Evolutionary conservation across 2,113 vertebrate genomes (phyloP).

Genomic region (Ardeotis arabs): DNA sequence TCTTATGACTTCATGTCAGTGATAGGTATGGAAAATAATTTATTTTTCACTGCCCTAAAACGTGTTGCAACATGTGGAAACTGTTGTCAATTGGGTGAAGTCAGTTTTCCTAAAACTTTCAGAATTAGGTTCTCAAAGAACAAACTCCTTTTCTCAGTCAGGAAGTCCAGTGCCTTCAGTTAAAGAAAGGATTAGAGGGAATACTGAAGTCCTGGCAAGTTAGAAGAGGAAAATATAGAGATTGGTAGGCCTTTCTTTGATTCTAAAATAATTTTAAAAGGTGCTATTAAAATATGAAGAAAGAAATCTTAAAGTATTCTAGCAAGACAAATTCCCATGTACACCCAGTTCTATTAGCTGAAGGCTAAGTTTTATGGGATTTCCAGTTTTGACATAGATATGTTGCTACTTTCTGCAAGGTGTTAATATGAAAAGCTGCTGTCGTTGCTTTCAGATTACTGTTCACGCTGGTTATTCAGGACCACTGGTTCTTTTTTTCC

Average conservation of each 20-base stretch:
- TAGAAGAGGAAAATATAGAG: neutral
- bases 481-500: neutral
- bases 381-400: neutral
- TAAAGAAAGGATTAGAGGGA: neutral
- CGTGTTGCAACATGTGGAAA: neutral
- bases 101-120: neutral
- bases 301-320: neutral
- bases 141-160: neutral
- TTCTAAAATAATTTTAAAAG: neutral
- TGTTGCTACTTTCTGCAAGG: neutral
- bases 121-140: neutral
- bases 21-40: neutral
- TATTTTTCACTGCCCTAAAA: neutral
- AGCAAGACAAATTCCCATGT: neutral
- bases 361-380: neutral
- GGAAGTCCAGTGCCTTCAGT: neutral
- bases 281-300: neutral
- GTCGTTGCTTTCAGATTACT: neutral
- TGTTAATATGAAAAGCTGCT: neutral
- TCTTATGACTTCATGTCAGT: neutral
- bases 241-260: neutral
- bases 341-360: neutral
- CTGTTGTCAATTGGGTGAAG: neutral
- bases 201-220: neutral
- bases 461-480: neutral